These are phyloP conservation scores for Bombus balteatus DNA, from an alignment of 1,140 invertebrate species.

Conservation along the genomic window DNA sequence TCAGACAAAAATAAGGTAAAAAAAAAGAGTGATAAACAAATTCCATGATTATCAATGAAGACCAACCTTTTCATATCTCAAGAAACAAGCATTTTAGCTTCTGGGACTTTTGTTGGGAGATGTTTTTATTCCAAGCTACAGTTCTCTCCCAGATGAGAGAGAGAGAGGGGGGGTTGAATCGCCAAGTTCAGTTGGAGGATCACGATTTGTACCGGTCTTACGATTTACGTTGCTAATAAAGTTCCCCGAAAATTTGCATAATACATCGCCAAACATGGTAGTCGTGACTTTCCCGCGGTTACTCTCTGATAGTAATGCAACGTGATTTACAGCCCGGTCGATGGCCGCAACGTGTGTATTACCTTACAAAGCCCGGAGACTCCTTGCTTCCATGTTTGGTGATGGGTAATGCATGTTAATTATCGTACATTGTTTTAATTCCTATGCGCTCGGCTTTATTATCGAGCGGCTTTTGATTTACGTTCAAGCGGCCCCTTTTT, in stretches of 20 bases:
- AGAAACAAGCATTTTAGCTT: neutral
- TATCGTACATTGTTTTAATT: conserved; percentile 72
- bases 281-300: conserved; percentile 64
- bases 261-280: conserved; percentile 63
- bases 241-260: conserved; percentile 72
- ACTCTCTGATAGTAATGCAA: conserved; percentile 71
- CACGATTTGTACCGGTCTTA: conserved; percentile 11
- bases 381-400: conserved; percentile 26
- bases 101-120: neutral
- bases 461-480: conserved; percentile 69
- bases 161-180: neutral
- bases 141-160: no score
- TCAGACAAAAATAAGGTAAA: neutral
- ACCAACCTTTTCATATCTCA: neutral
- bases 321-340: conserved; percentile 73
- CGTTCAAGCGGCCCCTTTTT: conserved; percentile 2
- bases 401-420: conserved; percentile 69
- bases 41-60: no score
- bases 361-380: conserved; percentile 34
- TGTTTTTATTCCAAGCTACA: no score
- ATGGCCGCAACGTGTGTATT: conserved; percentile 44
- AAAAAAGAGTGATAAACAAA: no score
- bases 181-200: neutral
- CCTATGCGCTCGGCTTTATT: conserved; percentile 58
- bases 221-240: conserved; percentile 78